Evolutionary conservation across 1,140 invertebrate genomes (phyloP).

Genomic region (Macrotrachela quadricornifera): DNA sequence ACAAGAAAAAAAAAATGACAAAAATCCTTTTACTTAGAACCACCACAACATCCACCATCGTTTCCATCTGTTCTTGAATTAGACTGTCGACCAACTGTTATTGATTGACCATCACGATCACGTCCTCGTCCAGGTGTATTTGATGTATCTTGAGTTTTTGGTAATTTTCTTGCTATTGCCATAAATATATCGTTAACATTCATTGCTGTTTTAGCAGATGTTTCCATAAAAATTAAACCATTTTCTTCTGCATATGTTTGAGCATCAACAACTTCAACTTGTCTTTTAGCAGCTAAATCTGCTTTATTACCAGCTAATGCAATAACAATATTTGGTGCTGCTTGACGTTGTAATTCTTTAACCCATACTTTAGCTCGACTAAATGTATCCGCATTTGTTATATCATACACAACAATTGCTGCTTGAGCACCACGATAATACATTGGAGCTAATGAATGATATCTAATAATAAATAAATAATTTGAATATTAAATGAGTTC

Average conservation of each 20-base stretch:
- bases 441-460: conserved; percentile 71
- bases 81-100: neutral
- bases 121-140: neutral
- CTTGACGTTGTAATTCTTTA: conserved; percentile 87
- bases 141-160: neutral
- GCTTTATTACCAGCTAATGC: conserved; percentile 53
- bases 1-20: too few species aligned
- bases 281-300: conserved; percentile 9
- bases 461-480: conserved; percentile 18
- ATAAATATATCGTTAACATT: conserved; percentile 11
- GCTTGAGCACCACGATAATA: conserved; percentile 81
- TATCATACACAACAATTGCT: conserved; percentile 70
- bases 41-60: too few species aligned
- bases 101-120: neutral
- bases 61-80: neutral
- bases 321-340: conserved; percentile 96
- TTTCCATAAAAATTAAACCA: conserved; percentile 10
- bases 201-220: conserved; percentile 11
- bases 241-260: conserved; percentile 10
- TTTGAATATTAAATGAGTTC: too few species aligned
- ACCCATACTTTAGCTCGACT: conserved; percentile 96
- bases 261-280: conserved; percentile 8
- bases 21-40: too few species aligned
- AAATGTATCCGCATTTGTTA: conserved; percentile 90
- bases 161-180: conserved; percentile 9